Evolutionary conservation across 2,888 invertebrate genomes (phyloP).

Genomic region (Periphyllus acericola): DNA sequence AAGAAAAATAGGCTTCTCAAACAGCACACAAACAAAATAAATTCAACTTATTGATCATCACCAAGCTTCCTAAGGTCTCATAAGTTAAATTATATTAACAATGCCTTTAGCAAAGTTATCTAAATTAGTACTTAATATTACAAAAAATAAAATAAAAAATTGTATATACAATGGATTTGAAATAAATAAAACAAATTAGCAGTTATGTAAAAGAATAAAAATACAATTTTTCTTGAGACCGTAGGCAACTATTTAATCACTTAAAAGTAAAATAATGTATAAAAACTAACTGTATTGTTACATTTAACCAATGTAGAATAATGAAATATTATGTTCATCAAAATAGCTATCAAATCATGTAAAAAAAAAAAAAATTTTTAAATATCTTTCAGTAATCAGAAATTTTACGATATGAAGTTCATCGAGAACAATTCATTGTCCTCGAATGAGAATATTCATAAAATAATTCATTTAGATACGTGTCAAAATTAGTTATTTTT

Average conservation of each 20-base stretch:
- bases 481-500: constrained; percentile 26
- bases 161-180: background rate
- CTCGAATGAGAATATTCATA: constrained; percentile 13
- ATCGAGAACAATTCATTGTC: background rate
- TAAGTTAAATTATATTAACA: background rate
- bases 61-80: background rate
- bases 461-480: constrained; percentile 21
- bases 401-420: background rate
- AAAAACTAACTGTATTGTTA: constrained; percentile 20
- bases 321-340: background rate
- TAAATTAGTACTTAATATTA: background rate
- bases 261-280: constrained; percentile 37
- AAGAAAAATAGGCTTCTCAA: constrained; percentile 16
- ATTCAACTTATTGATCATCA: background rate
- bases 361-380: background rate
- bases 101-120: background rate
- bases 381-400: background rate
- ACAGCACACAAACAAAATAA: constrained; percentile 10
- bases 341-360: background rate
- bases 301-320: constrained; percentile 4
- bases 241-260: background rate
- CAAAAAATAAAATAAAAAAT: background rate
- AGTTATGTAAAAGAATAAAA: background rate
- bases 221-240: background rate
- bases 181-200: background rate